Evolutionary conservation across 2,113 vertebrate genomes (phyloP).

Genomic region (Fukomys damarensis): DNA sequence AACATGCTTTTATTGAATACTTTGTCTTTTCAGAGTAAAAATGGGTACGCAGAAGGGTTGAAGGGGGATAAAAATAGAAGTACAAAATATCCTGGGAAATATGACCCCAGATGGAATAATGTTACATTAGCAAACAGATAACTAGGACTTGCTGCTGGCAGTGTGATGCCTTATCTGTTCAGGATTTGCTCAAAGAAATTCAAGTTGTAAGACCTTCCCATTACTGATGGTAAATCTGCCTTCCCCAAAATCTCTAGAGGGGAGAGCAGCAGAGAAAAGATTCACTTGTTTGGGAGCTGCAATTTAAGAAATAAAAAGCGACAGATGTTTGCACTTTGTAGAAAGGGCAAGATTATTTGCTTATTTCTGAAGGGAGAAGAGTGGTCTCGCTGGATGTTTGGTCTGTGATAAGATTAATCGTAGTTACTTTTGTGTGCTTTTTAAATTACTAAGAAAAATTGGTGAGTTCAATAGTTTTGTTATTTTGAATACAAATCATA

Average conservation of each 20-base stretch:
- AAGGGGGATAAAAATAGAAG: slow-evolving; percentile 52
- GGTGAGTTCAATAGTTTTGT: slow-evolving; percentile 69
- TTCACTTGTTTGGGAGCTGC: background rate
- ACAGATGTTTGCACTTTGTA: slow-evolving; percentile 67
- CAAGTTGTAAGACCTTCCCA: background rate
- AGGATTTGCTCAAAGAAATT: slow-evolving; percentile 14
- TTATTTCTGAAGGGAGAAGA: slow-evolving; percentile 62
- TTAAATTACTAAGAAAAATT: slow-evolving; percentile 70
- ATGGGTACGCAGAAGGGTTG: background rate
- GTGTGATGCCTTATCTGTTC: background rate
- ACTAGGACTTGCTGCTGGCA: background rate
- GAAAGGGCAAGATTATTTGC: slow-evolving; percentile 63
- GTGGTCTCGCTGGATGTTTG: slow-evolving; percentile 57
- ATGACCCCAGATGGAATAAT: slow-evolving; percentile 1
- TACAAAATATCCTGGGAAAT: slow-evolving; percentile 41
- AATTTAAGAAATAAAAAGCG: slow-evolving; percentile 13
- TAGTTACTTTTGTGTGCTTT: slow-evolving; percentile 64
- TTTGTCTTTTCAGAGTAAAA: slow-evolving; percentile 47
- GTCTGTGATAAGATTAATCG: slow-evolving; percentile 70
- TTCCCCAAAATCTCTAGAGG: background rate
- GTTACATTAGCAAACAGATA: background rate
- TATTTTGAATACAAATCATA: slow-evolving; percentile 75
- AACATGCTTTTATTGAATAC: slow-evolving; percentile 7
- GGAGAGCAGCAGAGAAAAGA: background rate
- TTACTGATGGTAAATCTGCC: background rate